A percentile compares a stretch with the other conserved stretches of the same genome.
Evolutionary conservation across 2,888 invertebrate species (phyloP).

Genomic region (Parnassius glacialis): DNA sequence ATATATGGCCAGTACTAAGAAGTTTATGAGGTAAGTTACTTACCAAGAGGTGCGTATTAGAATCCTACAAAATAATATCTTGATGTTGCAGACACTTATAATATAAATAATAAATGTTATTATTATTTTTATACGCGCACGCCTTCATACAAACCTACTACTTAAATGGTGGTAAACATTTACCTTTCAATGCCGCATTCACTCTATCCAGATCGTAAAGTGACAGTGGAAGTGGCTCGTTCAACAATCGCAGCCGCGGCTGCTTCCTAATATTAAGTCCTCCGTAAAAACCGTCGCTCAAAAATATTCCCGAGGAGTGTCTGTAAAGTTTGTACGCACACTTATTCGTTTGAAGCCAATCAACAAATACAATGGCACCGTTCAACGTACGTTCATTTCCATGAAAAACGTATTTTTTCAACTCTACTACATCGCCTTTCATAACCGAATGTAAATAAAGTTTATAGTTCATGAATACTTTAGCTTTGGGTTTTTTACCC

Average conservation of each 20-base stretch:
- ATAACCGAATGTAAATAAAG: slow-evolving; percentile 68
- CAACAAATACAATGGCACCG: slow-evolving; percentile 71
- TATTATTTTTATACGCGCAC: slow-evolving; percentile 53
- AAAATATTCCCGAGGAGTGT: slow-evolving; percentile 75
- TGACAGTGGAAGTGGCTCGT: slow-evolving; percentile 74
- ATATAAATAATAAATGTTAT: slow-evolving; percentile 24
- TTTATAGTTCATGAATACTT: slow-evolving; percentile 73
- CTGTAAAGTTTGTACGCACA: slow-evolving; percentile 73
- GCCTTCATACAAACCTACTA: slow-evolving; percentile 53
- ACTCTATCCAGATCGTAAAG: slow-evolving; percentile 78
- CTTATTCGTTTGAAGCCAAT: slow-evolving; percentile 72
- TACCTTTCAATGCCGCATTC: slow-evolving; percentile 78
- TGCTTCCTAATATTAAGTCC: slow-evolving; percentile 53
- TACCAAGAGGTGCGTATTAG: no score
- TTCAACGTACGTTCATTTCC: slow-evolving; percentile 68
- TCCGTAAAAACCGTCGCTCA: slow-evolving; percentile 70
- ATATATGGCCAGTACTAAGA: no score
- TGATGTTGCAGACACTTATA: no score
- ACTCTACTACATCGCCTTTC: slow-evolving; percentile 68
- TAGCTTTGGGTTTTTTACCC: slow-evolving; percentile 56
- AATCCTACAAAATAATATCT: no score
- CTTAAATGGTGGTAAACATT: slow-evolving; percentile 64
- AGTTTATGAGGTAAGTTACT: no score
- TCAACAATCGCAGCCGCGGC: slow-evolving; percentile 66
- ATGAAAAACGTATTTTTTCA: slow-evolving; percentile 65